Conservation (phyloP, 64 coral and sea anemone species). For the Dendronephthya gigantea region DNA sequence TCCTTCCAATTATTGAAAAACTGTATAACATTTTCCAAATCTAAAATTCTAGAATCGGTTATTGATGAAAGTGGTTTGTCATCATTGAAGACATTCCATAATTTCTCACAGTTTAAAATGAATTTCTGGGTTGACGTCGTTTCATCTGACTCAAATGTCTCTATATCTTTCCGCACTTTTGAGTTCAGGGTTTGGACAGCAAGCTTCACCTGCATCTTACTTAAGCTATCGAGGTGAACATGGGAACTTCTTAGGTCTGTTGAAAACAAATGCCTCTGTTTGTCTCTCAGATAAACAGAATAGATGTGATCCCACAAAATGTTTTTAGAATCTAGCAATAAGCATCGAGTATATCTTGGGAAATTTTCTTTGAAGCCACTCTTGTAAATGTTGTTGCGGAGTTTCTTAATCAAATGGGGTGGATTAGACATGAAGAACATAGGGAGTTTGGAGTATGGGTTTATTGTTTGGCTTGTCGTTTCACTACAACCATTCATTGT, state of each 20-base stretch:
- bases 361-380: conserved; percentile 14
- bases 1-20: conserved; percentile 17
- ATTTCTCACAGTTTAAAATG: neutral
- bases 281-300: conserved; percentile 7
- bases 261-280: neutral
- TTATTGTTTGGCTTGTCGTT: conserved; percentile 1
- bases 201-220: conserved; percentile 14
- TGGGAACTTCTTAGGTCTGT: conserved; percentile 14
- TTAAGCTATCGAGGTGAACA: neutral
- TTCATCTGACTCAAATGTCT: neutral
- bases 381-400: neutral
- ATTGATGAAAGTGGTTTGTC: conserved; percentile 23
- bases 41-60: neutral
- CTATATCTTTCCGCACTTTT: neutral
- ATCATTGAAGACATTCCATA: conserved; percentile 6
- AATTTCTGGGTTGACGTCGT: neutral
- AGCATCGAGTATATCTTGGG: neutral
- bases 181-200: neutral
- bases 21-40: conserved; percentile 3
- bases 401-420: conserved; percentile 6
- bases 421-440: conserved; percentile 15
- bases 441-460: neutral
- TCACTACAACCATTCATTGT: conserved; percentile 5
- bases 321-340: conserved; percentile 2
- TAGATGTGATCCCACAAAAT: conserved; percentile 16